Conservation (phyloP, 2,113 vertebrate species). For the Hepsetus odoe region DNA sequence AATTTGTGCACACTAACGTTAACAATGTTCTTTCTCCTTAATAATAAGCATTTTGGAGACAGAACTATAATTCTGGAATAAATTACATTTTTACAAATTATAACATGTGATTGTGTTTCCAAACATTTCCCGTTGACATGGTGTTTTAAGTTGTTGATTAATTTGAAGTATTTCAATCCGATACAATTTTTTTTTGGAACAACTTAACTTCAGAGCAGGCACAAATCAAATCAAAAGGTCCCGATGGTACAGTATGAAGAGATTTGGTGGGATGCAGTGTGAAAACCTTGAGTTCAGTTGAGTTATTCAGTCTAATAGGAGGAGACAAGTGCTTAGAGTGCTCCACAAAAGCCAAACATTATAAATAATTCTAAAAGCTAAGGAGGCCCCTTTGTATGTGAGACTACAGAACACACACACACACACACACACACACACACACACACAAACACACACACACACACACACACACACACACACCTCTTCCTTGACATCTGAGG, state of each 20-base stretch:
- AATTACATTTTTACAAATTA: no score
- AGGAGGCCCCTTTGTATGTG: conserved; percentile 74
- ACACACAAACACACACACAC: conserved; percentile 58
- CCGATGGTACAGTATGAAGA: conserved; percentile 22
- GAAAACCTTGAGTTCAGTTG: conserved; percentile 62
- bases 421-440: conserved; percentile 38
- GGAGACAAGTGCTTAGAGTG: conserved; percentile 78
- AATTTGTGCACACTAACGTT: no score
- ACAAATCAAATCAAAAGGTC: neutral
- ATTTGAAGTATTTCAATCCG: no score
- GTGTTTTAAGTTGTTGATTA: no score
- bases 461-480: conserved; percentile 24
- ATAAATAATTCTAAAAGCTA: conserved; percentile 84
- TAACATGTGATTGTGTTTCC: no score
- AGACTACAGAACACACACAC: conserved; percentile 59
- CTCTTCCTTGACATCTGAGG: conserved; percentile 45
- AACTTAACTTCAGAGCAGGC: neutral
- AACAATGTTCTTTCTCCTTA: no score
- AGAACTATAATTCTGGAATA: no score
- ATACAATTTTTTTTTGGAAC: no score
- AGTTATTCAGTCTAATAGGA: conserved; percentile 79
- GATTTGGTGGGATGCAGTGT: conserved; percentile 56
- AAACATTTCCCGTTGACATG: no score
- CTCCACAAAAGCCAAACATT: conserved; percentile 78
- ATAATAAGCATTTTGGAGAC: no score